Evolutionary conservation across 2,888 invertebrate species (phyloP).

Genomic region (Achlya flavicornis): DNA sequence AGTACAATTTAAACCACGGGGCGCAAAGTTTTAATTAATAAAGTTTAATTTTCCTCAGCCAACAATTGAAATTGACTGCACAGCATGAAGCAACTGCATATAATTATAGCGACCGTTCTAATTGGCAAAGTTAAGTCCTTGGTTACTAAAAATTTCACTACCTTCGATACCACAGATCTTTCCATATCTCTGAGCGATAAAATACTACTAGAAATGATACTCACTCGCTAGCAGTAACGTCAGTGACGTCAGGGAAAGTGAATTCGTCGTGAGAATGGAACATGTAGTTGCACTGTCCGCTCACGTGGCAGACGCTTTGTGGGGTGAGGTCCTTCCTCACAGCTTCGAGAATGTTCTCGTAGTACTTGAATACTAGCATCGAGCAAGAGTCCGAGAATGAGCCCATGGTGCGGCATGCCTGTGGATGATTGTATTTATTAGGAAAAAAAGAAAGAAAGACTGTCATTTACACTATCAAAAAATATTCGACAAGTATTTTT

Average conservation of each 20-base stretch:
- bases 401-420: constrained; percentile 87
- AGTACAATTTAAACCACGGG: no score
- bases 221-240: constrained; percentile 82
- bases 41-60: no score
- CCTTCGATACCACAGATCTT: no score
- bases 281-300: constrained; percentile 88
- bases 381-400: constrained; percentile 92
- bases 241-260: constrained; percentile 82
- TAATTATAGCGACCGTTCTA: no score
- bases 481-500: no score
- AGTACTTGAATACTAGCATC: constrained; percentile 88
- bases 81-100: no score
- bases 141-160: no score
- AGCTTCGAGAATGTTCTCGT: constrained; percentile 87
- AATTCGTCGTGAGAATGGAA: constrained; percentile 87
- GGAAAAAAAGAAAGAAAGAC: no score
- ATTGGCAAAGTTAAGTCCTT: no score
- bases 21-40: no score
- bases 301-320: constrained; percentile 88
- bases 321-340: constrained; percentile 85
- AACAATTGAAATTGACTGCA: no score
- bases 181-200: neutral
- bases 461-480: no score
- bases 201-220: constrained; percentile 30
- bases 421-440: constrained; percentile 25